Evolutionary conservation across 2,797 vertebrate species (phyloP).

Genomic region (Heterohyrax brucei): DNA sequence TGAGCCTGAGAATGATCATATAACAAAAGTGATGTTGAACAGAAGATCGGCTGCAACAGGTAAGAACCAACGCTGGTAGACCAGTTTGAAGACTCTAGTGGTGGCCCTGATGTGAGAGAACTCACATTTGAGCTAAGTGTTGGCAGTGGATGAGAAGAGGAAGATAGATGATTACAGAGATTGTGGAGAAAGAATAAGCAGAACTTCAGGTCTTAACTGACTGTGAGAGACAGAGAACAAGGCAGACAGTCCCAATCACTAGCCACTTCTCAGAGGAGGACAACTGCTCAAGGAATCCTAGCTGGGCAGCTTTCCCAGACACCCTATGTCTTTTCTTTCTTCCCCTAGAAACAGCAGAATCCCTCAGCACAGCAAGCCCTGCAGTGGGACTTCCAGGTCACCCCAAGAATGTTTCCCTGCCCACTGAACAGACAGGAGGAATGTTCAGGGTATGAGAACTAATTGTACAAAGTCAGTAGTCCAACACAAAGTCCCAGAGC

Average conservation of each 20-base stretch:
- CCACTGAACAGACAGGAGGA: constrained; percentile 33
- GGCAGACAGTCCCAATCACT: neutral
- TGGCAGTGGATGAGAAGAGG: neutral
- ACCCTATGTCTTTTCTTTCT: neutral
- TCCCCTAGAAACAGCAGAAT: neutral
- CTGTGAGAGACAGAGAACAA: neutral
- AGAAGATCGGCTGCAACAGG: neutral
- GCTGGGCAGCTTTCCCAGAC: neutral
- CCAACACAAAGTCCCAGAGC: constrained; percentile 40
- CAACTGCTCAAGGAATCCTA: neutral
- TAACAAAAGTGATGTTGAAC: neutral
- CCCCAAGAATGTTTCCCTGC: constrained; percentile 37
- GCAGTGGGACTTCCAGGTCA: neutral
- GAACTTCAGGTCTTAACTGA: neutral
- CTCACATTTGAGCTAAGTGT: neutral
- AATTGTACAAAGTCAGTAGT: neutral
- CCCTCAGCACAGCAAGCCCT: neutral
- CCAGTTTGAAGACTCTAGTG: neutral
- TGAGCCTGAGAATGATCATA: neutral
- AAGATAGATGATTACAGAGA: neutral
- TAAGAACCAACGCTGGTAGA: neutral
- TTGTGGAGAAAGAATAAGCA: neutral
- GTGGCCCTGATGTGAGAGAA: neutral
- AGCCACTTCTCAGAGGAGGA: neutral
- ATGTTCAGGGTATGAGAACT: neutral